These are phyloP conservation scores for Antechinus stuartii DNA, from an alignment of 2,113 vertebrate genomes.

Conservation along the genomic window DNA sequence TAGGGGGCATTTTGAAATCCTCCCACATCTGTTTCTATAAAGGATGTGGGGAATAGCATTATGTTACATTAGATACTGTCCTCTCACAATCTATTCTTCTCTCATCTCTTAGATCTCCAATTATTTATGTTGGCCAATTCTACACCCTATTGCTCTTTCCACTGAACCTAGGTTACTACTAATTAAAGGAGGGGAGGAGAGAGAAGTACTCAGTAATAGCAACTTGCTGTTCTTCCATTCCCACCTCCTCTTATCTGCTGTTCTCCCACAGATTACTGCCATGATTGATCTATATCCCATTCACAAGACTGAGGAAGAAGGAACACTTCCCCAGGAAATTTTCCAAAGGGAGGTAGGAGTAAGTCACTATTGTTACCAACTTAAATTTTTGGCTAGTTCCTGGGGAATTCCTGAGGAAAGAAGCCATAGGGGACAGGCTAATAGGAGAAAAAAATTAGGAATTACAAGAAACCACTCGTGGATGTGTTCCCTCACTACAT, in stretches of 20 bases:
- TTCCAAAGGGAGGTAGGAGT: too few species aligned
- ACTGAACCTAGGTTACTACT: too few species aligned
- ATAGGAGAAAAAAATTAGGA: neutral
- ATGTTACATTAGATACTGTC: neutral
- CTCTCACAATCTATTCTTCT: neutral
- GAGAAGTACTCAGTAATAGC: neutral
- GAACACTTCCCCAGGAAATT: neutral
- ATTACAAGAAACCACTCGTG: neutral
- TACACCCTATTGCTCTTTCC: too few species aligned
- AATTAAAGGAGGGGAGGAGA: neutral
- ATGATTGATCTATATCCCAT: neutral
- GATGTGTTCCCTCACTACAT: neutral
- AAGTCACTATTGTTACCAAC: neutral
- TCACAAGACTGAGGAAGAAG: neutral
- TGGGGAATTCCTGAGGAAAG: neutral
- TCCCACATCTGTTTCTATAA: neutral
- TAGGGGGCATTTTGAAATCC: neutral
- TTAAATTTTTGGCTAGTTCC: neutral
- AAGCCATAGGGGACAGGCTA: neutral
- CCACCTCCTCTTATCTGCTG: neutral
- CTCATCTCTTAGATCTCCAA: neutral
- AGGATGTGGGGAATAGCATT: neutral
- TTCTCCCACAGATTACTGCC: neutral
- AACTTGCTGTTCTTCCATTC: neutral
- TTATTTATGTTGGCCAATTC: too few species aligned